Percentiles rank a stretch among this genome's conserved stretches.
These are phyloP conservation scores for Sclerodermus sp. DNA, from an alignment of 2,888 invertebrate species.

Conservation along the genomic window DNA sequence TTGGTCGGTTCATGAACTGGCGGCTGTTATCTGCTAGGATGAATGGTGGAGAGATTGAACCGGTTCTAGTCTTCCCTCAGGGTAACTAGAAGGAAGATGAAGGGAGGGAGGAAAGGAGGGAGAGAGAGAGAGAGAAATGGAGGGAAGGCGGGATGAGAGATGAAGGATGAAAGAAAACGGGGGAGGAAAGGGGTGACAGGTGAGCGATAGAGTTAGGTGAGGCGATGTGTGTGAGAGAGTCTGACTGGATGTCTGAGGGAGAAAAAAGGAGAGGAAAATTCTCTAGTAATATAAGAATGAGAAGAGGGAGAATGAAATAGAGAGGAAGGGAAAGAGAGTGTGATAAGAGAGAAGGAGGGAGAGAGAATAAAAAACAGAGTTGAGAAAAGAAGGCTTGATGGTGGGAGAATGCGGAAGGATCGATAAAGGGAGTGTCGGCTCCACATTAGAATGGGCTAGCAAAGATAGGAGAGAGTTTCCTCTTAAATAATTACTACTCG, in stretches of 20 bases:
- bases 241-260: no score
- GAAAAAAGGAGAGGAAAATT: no score
- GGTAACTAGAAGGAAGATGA: conserved; percentile 38
- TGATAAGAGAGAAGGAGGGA: conserved; percentile 21
- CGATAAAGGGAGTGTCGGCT: conserved; percentile 56
- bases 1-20: conserved; percentile 33
- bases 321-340: conserved; percentile 26
- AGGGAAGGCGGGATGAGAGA: conserved; percentile 1
- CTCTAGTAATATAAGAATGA: no score
- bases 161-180: conserved; percentile 10
- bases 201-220: conserved; percentile 11
- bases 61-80: conserved; percentile 34
- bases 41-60: conserved; percentile 23
- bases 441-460: conserved; percentile 34
- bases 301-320: conserved; percentile 19
- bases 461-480: conserved; percentile 29
- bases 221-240: no score
- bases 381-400: conserved; percentile 6
- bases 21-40: conserved; percentile 15
- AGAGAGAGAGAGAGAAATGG: background rate
- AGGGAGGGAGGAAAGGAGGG: conserved; percentile 10
- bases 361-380: no score
- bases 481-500: conserved; percentile 32
- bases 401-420: conserved; percentile 34
- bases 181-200: conserved; percentile 17